Evolutionary conservation across 2,888 invertebrate species (phyloP).

Genomic region (Tanaodytes sp.): DNA sequence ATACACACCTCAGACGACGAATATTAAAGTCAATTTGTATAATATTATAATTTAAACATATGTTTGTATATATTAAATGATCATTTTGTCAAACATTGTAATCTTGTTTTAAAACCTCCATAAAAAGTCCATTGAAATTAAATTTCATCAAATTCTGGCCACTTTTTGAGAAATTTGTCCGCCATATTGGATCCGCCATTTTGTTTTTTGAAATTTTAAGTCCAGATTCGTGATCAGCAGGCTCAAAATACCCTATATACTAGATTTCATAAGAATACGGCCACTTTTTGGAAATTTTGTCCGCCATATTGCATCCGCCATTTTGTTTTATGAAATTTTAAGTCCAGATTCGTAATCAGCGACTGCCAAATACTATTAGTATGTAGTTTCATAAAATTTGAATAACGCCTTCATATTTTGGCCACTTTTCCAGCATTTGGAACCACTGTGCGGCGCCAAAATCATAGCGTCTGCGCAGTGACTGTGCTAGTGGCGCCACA

Average conservation of each 20-base stretch:
- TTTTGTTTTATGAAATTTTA: background rate
- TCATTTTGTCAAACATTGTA: background rate
- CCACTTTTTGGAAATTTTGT: background rate
- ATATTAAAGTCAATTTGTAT: background rate
- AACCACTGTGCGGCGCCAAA: too few relatives aligned
- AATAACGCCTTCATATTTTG: too few relatives aligned
- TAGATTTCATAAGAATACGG: background rate
- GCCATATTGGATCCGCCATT: too few relatives aligned
- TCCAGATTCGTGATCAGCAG: conserved; percentile 1
- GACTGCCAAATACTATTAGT: conserved; percentile 2
- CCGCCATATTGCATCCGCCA: background rate
- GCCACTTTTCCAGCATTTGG: too few relatives aligned
- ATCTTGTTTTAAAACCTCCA: conserved; percentile 2
- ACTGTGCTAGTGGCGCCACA: too few relatives aligned
- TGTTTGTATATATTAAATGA: conserved; percentile 3
- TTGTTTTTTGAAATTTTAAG: background rate
- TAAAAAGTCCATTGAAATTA: conserved; percentile 2
- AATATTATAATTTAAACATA: conserved; percentile 1
- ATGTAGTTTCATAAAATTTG: too few relatives aligned
- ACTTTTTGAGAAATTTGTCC: background rate
- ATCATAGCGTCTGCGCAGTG: too few relatives aligned
- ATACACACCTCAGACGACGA: too few relatives aligned
- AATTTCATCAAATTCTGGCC: conserved; percentile 4
- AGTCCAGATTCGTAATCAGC: background rate
- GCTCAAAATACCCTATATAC: conserved; percentile 4